phyloP scores from a whole-genome alignment of 2,888 invertebrate species.

The Pollenia labialis region DNA sequence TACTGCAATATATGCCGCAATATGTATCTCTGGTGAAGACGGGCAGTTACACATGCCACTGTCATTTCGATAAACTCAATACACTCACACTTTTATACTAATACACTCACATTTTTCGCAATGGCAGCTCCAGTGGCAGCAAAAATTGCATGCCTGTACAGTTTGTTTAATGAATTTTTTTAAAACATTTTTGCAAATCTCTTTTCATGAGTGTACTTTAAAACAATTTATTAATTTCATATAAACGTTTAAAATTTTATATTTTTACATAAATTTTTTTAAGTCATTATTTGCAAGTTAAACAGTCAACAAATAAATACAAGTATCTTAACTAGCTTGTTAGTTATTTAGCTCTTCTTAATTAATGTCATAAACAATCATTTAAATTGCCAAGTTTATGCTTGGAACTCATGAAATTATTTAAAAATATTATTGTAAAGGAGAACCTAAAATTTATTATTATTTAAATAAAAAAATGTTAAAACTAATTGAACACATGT shows the following conservation, averaged over 20 bases:
- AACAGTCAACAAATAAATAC: conserved; percentile 32
- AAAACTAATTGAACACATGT: conserved; percentile 29
- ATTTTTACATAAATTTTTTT: conserved; percentile 56
- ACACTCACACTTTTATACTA: no score
- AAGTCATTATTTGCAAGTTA: conserved; percentile 51
- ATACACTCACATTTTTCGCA: no score
- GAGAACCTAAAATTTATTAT: conserved; percentile 33
- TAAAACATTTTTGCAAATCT: no score
- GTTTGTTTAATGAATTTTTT: no score
- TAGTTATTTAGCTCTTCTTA: conserved; percentile 49
- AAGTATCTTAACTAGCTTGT: conserved; percentile 28
- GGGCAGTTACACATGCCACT: no score
- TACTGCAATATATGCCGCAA: no score
- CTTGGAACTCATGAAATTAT: conserved; percentile 22
- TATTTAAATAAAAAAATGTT: conserved; percentile 11
- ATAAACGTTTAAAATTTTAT: conserved; percentile 47
- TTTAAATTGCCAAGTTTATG: conserved; percentile 21
- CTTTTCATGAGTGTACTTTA: no score
- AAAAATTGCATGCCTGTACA: no score
- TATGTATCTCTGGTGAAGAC: no score
- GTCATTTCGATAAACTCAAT: no score
- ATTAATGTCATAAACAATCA: conserved; percentile 67
- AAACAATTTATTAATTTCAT: conserved; percentile 25
- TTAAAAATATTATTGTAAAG: conserved; percentile 53
- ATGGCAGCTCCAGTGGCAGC: no score